Conservation (phyloP, 2,113 vertebrate species). For the Xenopus laevis region DNA sequence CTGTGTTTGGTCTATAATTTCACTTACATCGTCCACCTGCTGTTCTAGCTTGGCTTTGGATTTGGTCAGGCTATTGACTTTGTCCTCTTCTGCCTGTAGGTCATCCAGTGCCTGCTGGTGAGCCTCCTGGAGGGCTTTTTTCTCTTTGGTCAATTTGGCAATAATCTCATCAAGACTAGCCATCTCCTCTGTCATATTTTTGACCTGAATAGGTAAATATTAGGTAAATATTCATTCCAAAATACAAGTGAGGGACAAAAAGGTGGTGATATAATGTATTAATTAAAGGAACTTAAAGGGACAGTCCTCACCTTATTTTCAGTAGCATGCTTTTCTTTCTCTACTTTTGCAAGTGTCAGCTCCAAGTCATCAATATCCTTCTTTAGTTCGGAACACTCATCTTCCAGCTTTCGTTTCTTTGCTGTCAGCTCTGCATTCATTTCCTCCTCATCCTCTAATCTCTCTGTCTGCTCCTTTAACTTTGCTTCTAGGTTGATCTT, state of each 20-base stretch:
- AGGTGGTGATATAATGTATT: neutral
- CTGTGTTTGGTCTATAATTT: neutral
- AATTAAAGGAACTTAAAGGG: neutral
- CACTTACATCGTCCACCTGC: constrained; percentile 71
- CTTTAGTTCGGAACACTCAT: constrained; percentile 75
- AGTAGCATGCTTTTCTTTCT: constrained; percentile 86
- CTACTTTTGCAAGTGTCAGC: constrained; percentile 73
- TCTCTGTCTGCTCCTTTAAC: constrained; percentile 76
- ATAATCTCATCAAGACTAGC: constrained; percentile 69
- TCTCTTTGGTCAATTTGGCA: constrained; percentile 68
- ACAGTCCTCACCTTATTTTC: constrained; percentile 74
- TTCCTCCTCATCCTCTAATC: constrained; percentile 86
- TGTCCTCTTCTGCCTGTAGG: constrained; percentile 71
- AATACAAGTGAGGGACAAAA: neutral
- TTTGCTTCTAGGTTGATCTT: constrained; percentile 89
- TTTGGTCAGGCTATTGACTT: constrained; percentile 68
- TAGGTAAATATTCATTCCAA: neutral
- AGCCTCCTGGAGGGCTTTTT: constrained; percentile 69
- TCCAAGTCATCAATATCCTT: constrained; percentile 81
- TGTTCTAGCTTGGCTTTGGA: constrained; percentile 69
- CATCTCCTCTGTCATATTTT: constrained; percentile 73
- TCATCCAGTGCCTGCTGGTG: constrained; percentile 71
- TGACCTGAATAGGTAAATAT: constrained; percentile 56
- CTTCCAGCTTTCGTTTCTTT: constrained; percentile 89
- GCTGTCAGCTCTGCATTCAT: constrained; percentile 86